Base-by-base conservation (phyloP, 1,140 invertebrate genomes). In the Aphaenogaster rudis region DNA sequence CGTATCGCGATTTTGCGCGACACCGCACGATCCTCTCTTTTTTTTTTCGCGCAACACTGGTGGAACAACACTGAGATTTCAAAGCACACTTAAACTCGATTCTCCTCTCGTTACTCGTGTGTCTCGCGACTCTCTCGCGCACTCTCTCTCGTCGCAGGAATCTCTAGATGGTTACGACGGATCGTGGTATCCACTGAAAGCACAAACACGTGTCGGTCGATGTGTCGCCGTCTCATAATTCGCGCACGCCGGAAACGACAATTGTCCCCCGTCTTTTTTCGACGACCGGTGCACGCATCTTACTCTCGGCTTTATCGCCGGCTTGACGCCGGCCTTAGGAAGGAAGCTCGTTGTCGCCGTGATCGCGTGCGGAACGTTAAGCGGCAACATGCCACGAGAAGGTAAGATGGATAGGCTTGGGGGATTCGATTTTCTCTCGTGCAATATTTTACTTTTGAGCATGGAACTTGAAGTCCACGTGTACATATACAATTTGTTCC, bases 181-280 rank as follows among this genome's bases (percentile, higher is more conserved):
- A 80, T 54, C 63, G 59, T 17, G 64, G 8, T 54, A 45, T n/a
- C 8, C 85, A 69, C 76, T 86, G 59, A 69, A 86, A 84, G 45
- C 85, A 86, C 76, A 76, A 67, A 80, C 42, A 86, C 77, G 48
- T 63, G 84, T 81, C 42, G 63, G 39, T 36, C 48, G 52, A 36
- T 42, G 59, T 66, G 50, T 9, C 82, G 28, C 45, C 17, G 59
- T 42, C 21, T 54, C 28, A 11, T 80, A 66, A 67, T 57, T 86
- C 42, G 21, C 17, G 48, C 8, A 59, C 39, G 36, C 21, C 48
- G 67, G 67, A 59, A 61, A 48, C 39, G 48, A 39, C 52, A 28
- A 59, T 45, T 28, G 54, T 50, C 17, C 45, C n/a, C n/a, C 50
- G 48, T 69, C 36, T 33, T 69, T 63, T 48, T 48, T 8, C 80